These are phyloP conservation scores for Drosophila phalerata DNA, from an alignment of 2,888 invertebrate genomes.

Conservation along the genomic window DNA sequence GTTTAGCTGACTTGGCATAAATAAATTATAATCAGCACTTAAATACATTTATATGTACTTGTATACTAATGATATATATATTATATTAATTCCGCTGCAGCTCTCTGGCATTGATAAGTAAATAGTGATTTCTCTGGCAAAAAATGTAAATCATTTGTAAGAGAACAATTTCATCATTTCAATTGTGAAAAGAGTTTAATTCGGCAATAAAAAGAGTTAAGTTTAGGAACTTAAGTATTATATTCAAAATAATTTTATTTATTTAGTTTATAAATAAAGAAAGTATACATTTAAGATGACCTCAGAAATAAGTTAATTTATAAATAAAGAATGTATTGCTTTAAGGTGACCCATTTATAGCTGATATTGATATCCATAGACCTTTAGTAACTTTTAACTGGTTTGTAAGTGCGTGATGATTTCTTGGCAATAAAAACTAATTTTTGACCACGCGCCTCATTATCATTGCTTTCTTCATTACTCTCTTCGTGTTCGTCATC, in stretches of 20 bases:
- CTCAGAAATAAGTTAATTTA: conserved; percentile 7
- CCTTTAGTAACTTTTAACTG: not conserved
- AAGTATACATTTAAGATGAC: conserved; percentile 5
- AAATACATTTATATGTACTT: not conserved
- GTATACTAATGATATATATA: not conserved
- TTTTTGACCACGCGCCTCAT: conserved; percentile 63
- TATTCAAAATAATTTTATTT: not conserved
- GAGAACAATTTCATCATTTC: not conserved
- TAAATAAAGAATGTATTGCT: not conserved
- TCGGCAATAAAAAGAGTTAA: not conserved
- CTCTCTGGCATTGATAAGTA: conserved; percentile 1
- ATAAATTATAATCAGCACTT: not conserved
- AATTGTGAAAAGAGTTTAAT: not conserved
- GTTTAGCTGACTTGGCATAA: not conserved
- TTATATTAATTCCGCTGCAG: not conserved
- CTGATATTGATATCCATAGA: not conserved
- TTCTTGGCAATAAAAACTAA: conserved; percentile 73
- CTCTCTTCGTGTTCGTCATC: conserved; percentile 37
- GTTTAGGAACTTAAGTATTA: not conserved
- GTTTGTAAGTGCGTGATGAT: conserved; percentile 28
- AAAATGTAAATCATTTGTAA: not conserved
- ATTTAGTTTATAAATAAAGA: not conserved
- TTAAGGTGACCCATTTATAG: not conserved
- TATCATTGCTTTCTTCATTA: conserved; percentile 32
- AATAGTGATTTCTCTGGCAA: not conserved